These are phyloP conservation scores for Ctenoplectra terminalis DNA, from an alignment of 1,140 invertebrate species.

Conservation along the genomic window DNA sequence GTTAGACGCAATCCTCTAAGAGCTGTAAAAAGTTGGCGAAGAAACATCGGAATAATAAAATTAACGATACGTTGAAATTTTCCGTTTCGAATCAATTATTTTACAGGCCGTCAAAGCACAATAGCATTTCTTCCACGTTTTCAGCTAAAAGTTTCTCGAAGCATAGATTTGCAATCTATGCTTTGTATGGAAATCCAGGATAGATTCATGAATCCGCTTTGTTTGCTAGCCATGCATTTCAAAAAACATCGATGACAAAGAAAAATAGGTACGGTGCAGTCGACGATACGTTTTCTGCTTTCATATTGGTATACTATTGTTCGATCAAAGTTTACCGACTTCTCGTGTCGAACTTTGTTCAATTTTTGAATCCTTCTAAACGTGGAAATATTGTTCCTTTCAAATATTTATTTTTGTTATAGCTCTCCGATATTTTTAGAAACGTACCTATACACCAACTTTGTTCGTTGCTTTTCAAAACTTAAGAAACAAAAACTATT, in stretches of 20 bases:
- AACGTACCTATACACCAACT: too few species aligned
- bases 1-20: too few species aligned
- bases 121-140: background rate
- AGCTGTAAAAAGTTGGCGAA: too few species aligned
- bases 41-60: too few species aligned
- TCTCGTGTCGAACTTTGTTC: background rate
- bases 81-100: background rate
- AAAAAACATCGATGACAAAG: background rate
- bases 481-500: too few species aligned
- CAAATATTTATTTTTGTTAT: too few species aligned
- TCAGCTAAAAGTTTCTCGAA: background rate
- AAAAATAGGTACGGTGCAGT: background rate
- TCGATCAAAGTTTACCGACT: slow-evolving; percentile 13
- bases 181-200: slow-evolving; percentile 9
- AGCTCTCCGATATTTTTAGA: too few species aligned
- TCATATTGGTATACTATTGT: background rate
- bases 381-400: too few species aligned
- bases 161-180: background rate
- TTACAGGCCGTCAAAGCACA: background rate
- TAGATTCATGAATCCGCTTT: background rate
- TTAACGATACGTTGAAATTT: too few species aligned
- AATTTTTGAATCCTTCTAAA: background rate
- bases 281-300: background rate
- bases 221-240: slow-evolving; percentile 1
- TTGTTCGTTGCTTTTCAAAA: too few species aligned